phyloP scores from a whole-genome alignment of 1,140 invertebrate species.

The Holcopasites calliopsidis region DNA sequence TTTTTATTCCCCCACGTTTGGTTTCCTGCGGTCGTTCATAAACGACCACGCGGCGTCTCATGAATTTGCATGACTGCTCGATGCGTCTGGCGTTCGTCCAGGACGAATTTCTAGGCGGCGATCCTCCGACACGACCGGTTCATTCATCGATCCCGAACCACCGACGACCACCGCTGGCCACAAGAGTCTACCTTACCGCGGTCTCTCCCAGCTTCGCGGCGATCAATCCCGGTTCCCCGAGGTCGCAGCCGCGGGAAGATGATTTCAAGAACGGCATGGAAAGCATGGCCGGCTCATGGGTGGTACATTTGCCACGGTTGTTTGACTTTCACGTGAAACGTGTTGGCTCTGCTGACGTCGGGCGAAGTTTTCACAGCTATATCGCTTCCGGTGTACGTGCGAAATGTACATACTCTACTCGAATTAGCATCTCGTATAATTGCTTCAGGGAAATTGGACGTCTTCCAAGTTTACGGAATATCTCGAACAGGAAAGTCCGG shows the following conservation, averaged over 20 bases:
- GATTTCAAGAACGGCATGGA: not conserved
- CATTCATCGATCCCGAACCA: slow-evolving; percentile 51
- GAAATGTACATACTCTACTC: not conserved
- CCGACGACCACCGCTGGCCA: not conserved
- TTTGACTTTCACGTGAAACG: not conserved
- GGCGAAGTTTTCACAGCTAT: not conserved
- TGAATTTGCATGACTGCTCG: slow-evolving; percentile 63
- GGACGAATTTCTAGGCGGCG: slow-evolving; percentile 58
- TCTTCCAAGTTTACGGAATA: not conserved
- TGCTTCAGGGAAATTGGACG: not conserved
- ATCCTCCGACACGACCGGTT: slow-evolving; percentile 30
- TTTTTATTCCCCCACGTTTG: not conserved
- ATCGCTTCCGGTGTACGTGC: not conserved
- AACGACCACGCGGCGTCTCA: slow-evolving; percentile 31
- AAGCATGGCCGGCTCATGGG: not conserved
- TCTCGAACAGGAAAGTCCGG: too few relatives aligned
- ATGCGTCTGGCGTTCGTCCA: slow-evolving; percentile 52
- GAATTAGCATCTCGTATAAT: not conserved
- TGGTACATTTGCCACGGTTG: not conserved
- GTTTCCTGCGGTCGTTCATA: slow-evolving; percentile 20
- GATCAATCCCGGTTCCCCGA: not conserved
- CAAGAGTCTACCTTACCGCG: slow-evolving; percentile 14
- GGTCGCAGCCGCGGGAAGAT: not conserved
- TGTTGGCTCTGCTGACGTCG: not conserved
- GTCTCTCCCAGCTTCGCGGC: not conserved